Conservation (phyloP, 2,113 vertebrate species). For the Macquaria ambigua region DNA sequence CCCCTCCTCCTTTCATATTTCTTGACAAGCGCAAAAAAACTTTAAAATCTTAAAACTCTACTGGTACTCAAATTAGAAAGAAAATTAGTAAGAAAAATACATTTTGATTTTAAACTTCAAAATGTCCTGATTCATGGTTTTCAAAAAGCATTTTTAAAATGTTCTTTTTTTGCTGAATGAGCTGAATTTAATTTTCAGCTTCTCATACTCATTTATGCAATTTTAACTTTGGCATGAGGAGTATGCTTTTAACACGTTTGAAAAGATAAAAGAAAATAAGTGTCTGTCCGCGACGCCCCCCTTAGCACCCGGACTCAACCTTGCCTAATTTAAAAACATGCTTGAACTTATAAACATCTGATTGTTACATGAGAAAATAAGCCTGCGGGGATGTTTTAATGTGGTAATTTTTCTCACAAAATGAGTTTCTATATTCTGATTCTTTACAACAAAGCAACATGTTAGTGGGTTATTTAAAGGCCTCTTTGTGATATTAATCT, state of each 20-base stretch:
- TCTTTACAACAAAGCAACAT: not conserved
- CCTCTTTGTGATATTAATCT: not conserved
- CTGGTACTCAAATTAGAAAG: no score
- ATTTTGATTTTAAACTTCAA: not conserved
- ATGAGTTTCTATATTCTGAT: not conserved
- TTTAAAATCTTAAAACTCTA: not conserved
- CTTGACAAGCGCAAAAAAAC: not conserved
- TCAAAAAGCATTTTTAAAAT: not conserved
- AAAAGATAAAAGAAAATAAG: not conserved
- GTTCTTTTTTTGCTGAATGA: not conserved
- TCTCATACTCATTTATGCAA: not conserved
- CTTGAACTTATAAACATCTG: conserved; percentile 23
- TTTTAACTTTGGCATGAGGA: not conserved
- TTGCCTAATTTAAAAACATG: conserved; percentile 37
- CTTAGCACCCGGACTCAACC: conserved; percentile 1
- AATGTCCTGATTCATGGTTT: not conserved
- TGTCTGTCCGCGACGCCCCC: no score
- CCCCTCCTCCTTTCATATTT: not conserved
- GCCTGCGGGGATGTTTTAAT: not conserved
- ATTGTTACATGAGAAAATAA: conserved; percentile 17
- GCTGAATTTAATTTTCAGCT: not conserved
- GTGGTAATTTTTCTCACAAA: not conserved
- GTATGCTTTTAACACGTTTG: not conserved
- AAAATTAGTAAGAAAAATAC: not conserved
- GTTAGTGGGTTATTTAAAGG: not conserved